Conservation (phyloP, 2,888 invertebrate genomes). For the Slavum lentiscoides region DNA sequence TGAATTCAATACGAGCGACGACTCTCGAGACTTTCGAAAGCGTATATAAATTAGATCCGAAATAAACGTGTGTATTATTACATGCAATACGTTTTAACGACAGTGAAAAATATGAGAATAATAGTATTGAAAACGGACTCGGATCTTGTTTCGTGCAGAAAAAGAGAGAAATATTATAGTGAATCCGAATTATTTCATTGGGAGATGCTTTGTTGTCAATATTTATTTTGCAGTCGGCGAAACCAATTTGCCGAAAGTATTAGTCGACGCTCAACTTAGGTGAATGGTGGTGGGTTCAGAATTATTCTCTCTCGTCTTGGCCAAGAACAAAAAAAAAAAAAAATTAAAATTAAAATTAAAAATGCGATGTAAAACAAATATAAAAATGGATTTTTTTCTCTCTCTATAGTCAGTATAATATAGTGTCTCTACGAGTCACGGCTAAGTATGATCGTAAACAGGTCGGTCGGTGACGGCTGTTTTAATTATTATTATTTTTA, state of each 20-base stretch:
- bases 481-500: conserved; percentile 4
- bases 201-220: conserved; percentile 5
- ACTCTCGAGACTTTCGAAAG: neutral
- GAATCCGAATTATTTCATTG: conserved; percentile 29
- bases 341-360: neutral
- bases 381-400: neutral
- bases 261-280: conserved; percentile 22
- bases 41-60: neutral
- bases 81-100: neutral
- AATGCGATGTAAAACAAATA: neutral
- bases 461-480: neutral
- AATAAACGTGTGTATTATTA: neutral
- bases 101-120: neutral
- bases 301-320: neutral
- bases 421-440: neutral
- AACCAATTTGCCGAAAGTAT: conserved; percentile 33
- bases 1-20: neutral
- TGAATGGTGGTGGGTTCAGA: neutral
- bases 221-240: conserved; percentile 22
- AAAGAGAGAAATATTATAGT: neutral
- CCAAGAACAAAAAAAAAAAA: neutral
- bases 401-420: neutral
- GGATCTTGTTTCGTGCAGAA: neutral
- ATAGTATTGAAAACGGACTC: conserved; percentile 17
- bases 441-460: neutral